Evolutionary conservation across 2,888 invertebrate species (phyloP), one percentile per base, ranked within the genome.

Genomic region (Cacoxenus indagator): DNA sequence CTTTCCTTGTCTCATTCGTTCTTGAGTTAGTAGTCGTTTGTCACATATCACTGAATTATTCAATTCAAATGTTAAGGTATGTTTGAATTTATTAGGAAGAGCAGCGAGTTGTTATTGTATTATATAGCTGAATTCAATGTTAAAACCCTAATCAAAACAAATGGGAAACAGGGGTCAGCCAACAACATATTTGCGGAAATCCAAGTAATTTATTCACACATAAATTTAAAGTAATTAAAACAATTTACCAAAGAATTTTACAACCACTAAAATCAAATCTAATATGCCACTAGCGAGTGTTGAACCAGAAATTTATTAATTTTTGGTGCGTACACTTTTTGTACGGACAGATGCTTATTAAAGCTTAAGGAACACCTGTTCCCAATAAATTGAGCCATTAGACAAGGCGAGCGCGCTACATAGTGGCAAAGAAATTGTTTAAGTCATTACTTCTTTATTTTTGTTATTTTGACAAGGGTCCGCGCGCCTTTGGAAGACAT

Each of bases 181-280:
- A n/a, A n/a, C 37, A 37, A 37, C 8, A 14, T 37, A 37, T 37
- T 37, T 37, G 8, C 37, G 9, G 2, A 8, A 37, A 11, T 4
- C 9, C 37, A 37, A 51, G 4, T 17, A 72, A 75, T 73, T 72
- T 57, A 55, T 68, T 57, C 51, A 61, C 29, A 70, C 70, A 68
- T 46, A 68, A 77, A 81, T 79, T 76, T 72, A 74, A 66, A 72
- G 72, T 66, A 79, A 82, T 74, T 83, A 83, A 82, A 79, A 78
- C 78, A 78, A 73, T 78, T 80, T 77, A 75, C 73, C 72, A 68
- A n/a, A 70, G 64, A 69, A 71, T 76, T 68, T 57, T 57, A 4
- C 11, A 11, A 57, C 27, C 22, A 55, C 11, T 27, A 55, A 55
- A 55, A 55, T 75, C 71, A 68, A 69, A 64, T 51, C 65, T 8